Percentiles rank a stretch among this genome's conserved stretches.
Conservation (phyloP, 2,888 invertebrate species). For the Dicycla oo region DNA sequence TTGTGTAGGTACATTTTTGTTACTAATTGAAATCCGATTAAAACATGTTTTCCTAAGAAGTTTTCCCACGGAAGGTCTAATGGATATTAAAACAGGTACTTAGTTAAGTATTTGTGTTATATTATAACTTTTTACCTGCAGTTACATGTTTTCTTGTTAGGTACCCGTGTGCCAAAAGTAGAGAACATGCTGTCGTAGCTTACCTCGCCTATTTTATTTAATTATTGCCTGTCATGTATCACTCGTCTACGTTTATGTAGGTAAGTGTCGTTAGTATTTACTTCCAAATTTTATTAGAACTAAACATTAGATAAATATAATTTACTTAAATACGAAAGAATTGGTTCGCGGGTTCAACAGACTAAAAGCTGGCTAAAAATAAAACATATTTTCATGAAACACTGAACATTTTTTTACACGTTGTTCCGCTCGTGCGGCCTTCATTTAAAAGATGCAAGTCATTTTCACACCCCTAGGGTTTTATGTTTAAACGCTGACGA, state of each 20-base stretch:
- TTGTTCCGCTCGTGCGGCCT: slow-evolving; percentile 34
- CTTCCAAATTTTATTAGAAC: background rate
- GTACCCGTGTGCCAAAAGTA: background rate
- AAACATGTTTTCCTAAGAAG: background rate
- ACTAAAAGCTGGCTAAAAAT: slow-evolving; percentile 24
- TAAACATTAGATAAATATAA: too few species aligned
- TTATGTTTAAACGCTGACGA: background rate
- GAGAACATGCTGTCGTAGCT: background rate
- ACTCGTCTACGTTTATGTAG: background rate
- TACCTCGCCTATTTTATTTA: background rate
- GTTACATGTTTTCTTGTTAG: background rate
- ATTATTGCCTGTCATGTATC: background rate
- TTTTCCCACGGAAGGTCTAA: too few species aligned
- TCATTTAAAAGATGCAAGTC: slow-evolving; percentile 18
- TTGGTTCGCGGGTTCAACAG: background rate
- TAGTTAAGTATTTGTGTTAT: slow-evolving; percentile 1
- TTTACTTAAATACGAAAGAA: background rate
- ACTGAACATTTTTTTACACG: slow-evolving; percentile 14
- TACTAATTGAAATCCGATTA: slow-evolving; percentile 7
- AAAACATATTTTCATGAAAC: slow-evolving; percentile 27
- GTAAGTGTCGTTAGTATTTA: too few species aligned
- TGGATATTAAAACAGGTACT: too few species aligned
- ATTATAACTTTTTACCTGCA: background rate
- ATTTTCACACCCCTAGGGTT: slow-evolving; percentile 1
- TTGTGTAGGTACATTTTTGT: slow-evolving; percentile 10